Percentiles rank a stretch among this genome's conserved stretches.
phyloP scores from a whole-genome alignment of 2,797 vertebrate species.

The Poecilia gillii region DNA sequence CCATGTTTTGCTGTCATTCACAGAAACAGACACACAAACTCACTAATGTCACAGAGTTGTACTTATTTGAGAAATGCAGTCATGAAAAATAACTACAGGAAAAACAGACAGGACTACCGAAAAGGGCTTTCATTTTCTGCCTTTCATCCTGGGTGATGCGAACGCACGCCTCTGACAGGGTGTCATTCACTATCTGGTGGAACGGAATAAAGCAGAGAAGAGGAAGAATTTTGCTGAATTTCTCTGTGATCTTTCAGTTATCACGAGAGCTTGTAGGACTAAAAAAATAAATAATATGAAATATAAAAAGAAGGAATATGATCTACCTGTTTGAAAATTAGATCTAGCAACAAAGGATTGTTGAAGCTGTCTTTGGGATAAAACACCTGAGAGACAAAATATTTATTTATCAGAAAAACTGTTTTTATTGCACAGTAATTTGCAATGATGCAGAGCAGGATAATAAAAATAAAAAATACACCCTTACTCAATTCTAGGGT shows the following conservation, averaged over 20 bases:
- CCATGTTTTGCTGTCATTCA: constrained; percentile 85
- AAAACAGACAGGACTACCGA: constrained; percentile 83
- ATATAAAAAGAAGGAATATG: background rate
- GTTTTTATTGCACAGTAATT: background rate
- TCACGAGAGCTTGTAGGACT: constrained; percentile 5
- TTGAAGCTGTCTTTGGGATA: constrained; percentile 94
- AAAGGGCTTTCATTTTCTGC: constrained; percentile 90
- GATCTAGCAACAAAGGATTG: constrained; percentile 89
- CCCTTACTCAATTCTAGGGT: background rate
- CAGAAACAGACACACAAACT: constrained; percentile 44
- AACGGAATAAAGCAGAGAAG: constrained; percentile 13
- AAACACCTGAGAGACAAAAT: constrained; percentile 86
- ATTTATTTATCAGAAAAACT: background rate
- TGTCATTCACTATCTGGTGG: constrained; percentile 90
- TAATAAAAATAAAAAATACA: background rate
- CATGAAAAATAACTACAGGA: constrained; percentile 12
- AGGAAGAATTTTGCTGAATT: constrained; percentile 25
- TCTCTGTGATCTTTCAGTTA: constrained; percentile 25
- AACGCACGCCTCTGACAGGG: constrained; percentile 90
- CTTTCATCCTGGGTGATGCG: constrained; percentile 92
- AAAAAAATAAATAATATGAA: background rate
- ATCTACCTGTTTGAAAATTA: constrained; percentile 94
- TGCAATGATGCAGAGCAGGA: background rate
- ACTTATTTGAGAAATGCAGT: constrained; percentile 24
- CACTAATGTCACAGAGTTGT: constrained; percentile 40